These are phyloP conservation scores for Hippasteria phrygiana DNA, from an alignment of 53 echinoderm and acorn worm species.

Conservation along the genomic window DNA sequence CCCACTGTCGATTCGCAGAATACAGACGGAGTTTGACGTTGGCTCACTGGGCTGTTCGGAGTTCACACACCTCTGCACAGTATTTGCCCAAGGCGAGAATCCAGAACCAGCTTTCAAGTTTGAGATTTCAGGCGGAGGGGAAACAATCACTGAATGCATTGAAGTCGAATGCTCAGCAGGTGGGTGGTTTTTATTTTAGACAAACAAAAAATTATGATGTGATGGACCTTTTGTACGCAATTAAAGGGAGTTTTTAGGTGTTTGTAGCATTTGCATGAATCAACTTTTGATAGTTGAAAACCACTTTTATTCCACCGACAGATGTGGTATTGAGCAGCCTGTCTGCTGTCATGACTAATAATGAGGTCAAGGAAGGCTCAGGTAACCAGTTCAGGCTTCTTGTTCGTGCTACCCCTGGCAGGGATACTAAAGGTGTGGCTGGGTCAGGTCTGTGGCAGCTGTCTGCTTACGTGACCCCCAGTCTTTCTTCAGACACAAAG, in stretches of 20 bases:
- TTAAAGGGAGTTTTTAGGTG: too few relatives aligned
- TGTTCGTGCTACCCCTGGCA: conserved; percentile 70
- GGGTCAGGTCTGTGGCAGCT: conserved; percentile 88
- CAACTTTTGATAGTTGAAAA: not conserved
- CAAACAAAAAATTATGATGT: too few relatives aligned
- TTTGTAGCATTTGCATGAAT: too few relatives aligned
- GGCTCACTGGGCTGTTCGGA: conserved; percentile 83
- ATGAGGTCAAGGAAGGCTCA: conserved; percentile 72
- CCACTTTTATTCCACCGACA: conserved; percentile 13
- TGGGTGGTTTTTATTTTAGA: conserved; percentile 17
- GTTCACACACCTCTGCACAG: conserved; percentile 79
- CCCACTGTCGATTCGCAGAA: conserved; percentile 67
- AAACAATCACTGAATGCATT: conserved; percentile 79
- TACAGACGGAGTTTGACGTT: conserved; percentile 70
- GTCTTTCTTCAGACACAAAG: conserved; percentile 14
- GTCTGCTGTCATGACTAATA: conserved; percentile 69
- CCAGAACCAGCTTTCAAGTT: conserved; percentile 87
- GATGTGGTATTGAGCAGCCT: conserved; percentile 81
- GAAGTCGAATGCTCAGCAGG: conserved; percentile 86
- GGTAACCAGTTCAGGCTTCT: conserved; percentile 65
- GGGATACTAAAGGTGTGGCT: conserved; percentile 75
- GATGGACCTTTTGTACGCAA: too few relatives aligned
- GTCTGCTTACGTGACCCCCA: conserved; percentile 76
- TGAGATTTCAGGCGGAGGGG: conserved; percentile 72
- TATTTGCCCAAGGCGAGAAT: conserved; percentile 73